Evolutionary conservation across 2,888 invertebrate species (phyloP), one percentile per base, ranked within the genome.

Genomic region (Sarcophaga variegata): DNA sequence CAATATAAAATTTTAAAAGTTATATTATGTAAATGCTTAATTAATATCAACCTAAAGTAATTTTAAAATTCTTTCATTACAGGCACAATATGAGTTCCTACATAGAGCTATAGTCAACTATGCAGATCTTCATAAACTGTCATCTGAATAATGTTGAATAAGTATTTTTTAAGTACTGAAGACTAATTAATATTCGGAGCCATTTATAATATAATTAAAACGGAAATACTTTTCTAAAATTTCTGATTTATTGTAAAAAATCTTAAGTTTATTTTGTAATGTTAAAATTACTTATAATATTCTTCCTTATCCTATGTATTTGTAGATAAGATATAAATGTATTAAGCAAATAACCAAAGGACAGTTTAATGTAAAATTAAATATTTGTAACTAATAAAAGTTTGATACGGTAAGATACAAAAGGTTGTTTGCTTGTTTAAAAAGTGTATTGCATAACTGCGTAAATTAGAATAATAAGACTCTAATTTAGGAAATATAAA

Each of bases 31-130:
- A 37, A 37, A 37, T 37, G 14, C 54, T 54, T 14, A 14, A 54
- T 14, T 54, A 54, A 54, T 14, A 54, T 54, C 14, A 54, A 54
- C 54, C 5, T 14, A 54, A 49, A 14, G 49, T 14, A 49, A 49
- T 0, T 49, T 11, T 49, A 49, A 37, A 54, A 54, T 54, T 3
- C 47, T 85, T 72, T 88, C 71, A 25, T 89, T 91, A 11, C 76
- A 98, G 97, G 96, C 97, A 93, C 98, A 98, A 94, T 98, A 98
- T 94, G 97, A 98, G 95, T 98, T 98, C 94, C 95, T 98, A 91
- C 97, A 98, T 94, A 96, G 97, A 94, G 97, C 97, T 93, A 97
- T 98, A 94, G 95, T 97, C 89, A 97, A 97, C 94, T 97, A 97
- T 93, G 96, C 97, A 89, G 97, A 97, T 93, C 95, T 97, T 89